Conservation (phyloP, 1,140 invertebrate species). For the Eufriesea mexicana region DNA sequence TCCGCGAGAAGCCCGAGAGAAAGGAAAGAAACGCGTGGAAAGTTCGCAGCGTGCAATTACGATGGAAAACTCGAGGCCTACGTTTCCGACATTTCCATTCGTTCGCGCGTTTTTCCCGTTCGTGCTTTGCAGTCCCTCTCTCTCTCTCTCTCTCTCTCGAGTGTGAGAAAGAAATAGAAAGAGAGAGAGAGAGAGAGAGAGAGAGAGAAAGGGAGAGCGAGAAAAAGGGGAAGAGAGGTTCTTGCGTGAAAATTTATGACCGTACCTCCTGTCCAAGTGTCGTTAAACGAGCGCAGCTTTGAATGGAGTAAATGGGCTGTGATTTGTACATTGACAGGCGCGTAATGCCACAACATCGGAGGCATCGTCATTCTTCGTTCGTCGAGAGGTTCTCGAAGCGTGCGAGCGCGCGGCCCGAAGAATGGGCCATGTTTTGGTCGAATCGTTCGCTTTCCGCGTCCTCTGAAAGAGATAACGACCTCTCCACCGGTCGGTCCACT, state of each 20-base stretch:
- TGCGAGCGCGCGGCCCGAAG: constrained; percentile 48
- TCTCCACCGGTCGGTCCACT: constrained; percentile 64
- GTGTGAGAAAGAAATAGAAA: too few species aligned
- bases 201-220: background rate
- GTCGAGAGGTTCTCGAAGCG: constrained; percentile 20
- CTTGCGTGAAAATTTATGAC: constrained; percentile 72
- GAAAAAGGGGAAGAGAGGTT: background rate
- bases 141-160: too few species aligned
- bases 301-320: constrained; percentile 81
- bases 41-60: too few species aligned
- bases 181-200: background rate
- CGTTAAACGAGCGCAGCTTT: constrained; percentile 77
- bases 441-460: constrained; percentile 52
- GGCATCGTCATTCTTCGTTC: constrained; percentile 52
- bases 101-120: too few species aligned
- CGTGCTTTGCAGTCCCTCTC: too few species aligned
- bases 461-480: constrained; percentile 76
- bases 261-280: constrained; percentile 70
- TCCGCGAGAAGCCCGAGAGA: too few species aligned
- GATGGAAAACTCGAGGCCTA: too few species aligned
- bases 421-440: constrained; percentile 77
- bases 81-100: too few species aligned
- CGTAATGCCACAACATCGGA: constrained; percentile 72
- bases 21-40: too few species aligned
- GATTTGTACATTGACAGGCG: constrained; percentile 80